phyloP scores from a whole-genome alignment of 1,140 invertebrate species.

The Camponotus vicinus region DNA sequence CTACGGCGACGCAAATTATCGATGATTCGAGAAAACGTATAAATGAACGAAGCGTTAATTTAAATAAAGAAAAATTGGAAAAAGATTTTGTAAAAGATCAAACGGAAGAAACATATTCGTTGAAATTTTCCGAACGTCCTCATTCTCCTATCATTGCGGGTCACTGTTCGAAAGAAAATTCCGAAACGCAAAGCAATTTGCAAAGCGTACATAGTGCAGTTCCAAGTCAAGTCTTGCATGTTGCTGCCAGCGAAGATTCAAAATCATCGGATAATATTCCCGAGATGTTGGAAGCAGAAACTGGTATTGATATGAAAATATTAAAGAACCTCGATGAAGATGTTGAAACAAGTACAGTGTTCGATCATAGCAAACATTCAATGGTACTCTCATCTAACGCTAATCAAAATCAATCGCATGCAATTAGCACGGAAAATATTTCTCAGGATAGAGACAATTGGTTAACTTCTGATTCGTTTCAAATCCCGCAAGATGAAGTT shows the following conservation, averaged over 20 bases:
- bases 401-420: constrained; percentile 39
- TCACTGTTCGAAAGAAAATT: constrained; percentile 40
- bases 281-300: constrained; percentile 1
- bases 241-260: background rate
- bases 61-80: constrained; percentile 22
- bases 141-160: constrained; percentile 18
- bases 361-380: background rate
- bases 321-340: background rate
- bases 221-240: background rate
- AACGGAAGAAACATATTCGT: background rate
- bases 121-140: constrained; percentile 28
- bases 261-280: constrained; percentile 8
- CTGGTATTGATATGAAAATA: background rate
- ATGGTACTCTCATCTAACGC: background rate
- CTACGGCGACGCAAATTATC: background rate
- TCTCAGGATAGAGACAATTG: constrained; percentile 71
- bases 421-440: constrained; percentile 1
- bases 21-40: background rate
- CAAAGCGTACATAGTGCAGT: background rate
- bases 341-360: background rate
- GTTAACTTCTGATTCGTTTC: constrained; percentile 77
- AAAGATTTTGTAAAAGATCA: constrained; percentile 13
- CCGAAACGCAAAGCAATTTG: background rate
- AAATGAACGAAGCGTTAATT: background rate
- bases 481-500: constrained; percentile 42